Evolutionary conservation across 92 coral and sea anemone species (phyloP), one percentile per base, ranked within the genome.

Genomic region (Phymanthus crucifer): DNA sequence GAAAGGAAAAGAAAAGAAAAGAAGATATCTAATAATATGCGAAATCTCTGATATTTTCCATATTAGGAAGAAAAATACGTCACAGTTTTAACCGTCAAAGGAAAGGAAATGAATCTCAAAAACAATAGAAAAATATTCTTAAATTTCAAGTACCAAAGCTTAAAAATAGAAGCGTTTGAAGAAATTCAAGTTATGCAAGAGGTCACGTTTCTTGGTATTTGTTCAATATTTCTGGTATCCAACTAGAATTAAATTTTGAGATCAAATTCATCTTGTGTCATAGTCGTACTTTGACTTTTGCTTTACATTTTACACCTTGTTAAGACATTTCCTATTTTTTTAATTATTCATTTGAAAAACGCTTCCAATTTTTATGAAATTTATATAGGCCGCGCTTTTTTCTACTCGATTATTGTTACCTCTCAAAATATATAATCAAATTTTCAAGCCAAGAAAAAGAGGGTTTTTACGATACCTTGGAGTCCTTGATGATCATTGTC

Each of bases 401-500:
- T 7, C 48, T 11, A 61, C 29, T 27, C 32, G 35, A 33, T 2
- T 4, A 24, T 16, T 61, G 8, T 21, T 7, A 54, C 0, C 0
- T 10, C 9, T 61, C 0, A 9, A 24, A 10, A 26, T 34, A 38
- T 69, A 34, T 38, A 7, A 69, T 69, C n/a, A 69, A 69, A 69
- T 34, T 61, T 29, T 61, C 13, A 61, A 24, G 3, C 13, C n/a
- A n/a, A n/a, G n/a, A 54, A 5, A 54, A 54, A 19, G 10, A 19
- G 6, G 68, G 9, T 38, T 40, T 16, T 31, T 18, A 57, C 17
- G 80, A 23, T 70, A 94, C 98, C 97, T 92, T 89, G 0, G 94
- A 90, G 64, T 94, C 95, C 64, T 91, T 93, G 45, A 88, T 84
- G 33, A 86, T 79, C 93, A 94, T 94, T 35, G 77, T 72, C 8